Base-by-base conservation (phyloP, 2,888 invertebrate species). In the Oxycera nigricornis region DNA sequence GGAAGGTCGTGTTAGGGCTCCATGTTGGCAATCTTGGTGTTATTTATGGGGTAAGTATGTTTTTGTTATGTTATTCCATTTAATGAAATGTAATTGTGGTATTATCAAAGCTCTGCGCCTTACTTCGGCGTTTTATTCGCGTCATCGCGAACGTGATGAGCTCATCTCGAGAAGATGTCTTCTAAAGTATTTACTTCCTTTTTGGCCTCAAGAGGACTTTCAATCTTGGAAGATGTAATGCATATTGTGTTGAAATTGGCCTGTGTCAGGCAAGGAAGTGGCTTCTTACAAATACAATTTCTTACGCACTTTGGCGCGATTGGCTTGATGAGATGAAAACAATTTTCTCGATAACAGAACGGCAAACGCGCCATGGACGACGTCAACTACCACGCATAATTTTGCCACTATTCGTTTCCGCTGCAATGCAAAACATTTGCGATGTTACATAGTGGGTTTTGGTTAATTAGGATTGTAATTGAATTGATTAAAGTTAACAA, bases 161-260 rank as follows among this genome's bases (percentile, higher is more conserved):
- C 65, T 39, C 39, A 24, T 39, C 39, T 22, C 65, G 20, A 41
- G 20, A 65, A 62, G 61, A 62, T 62, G 61, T 35, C 61, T 62
- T 62, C 17, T 62, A 31, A 62, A 62, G 61, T 62, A 35, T 62
- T 62, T 62, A 62, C 61, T 62, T 62, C 61, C 61, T 62, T 62
- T 62, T 62, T 39, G 9, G 22, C 2, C 41, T 65, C 65, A 65
- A 65, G 65, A 65, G 65, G 65, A 41, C 24, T 7, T 1, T 14
- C 24, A 65, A 41, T 41, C 24, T 24, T 35, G 22, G 39, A 17
- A 20, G 65, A 24, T 65, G 65, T 65, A 65, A 65, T 26, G 22
- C 26, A 14, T 4, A 65, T 65, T 65, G 65, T 39, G 20, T 41
- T 65, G 41, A 39, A 65, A 65, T 65, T 41, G 65, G 39, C 24